These are phyloP conservation scores for Melanostoma mellinum DNA, from an alignment of 2,888 invertebrate genomes.

Conservation along the genomic window DNA sequence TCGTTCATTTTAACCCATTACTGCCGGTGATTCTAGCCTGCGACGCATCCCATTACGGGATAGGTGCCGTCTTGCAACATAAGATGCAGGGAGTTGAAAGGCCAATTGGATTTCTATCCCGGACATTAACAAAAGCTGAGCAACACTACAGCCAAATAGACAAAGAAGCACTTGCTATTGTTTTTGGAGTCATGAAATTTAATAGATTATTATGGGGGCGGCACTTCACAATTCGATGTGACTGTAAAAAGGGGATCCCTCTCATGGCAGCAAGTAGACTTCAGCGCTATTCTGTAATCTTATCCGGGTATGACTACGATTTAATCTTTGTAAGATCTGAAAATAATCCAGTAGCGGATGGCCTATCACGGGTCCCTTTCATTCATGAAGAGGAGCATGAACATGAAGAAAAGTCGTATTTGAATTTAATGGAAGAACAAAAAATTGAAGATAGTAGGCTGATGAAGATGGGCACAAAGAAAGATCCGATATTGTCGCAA, in stretches of 20 bases:
- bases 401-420: not conserved
- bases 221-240: conserved; percentile 14
- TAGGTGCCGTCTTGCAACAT: conserved; percentile 7
- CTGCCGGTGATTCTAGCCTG: not conserved
- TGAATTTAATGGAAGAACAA: conserved; percentile 11
- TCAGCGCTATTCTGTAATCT: conserved; percentile 3
- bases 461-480: not conserved
- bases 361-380: not conserved
- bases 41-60: conserved; percentile 11
- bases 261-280: conserved; percentile 9
- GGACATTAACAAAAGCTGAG: conserved; percentile 4
- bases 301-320: conserved; percentile 1
- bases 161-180: conserved; percentile 11
- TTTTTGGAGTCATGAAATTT: conserved; percentile 9
- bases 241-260: conserved; percentile 10
- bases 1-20: conserved; percentile 5
- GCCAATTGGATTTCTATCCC: not conserved
- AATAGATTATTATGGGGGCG: conserved; percentile 12
- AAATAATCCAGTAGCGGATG: conserved; percentile 10
- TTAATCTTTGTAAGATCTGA: conserved; percentile 7
- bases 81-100: conserved; percentile 1
- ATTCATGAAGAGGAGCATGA: not conserved
- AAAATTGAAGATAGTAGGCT: conserved; percentile 1
- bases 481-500: not conserved
- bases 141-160: conserved; percentile 17